Conservation (phyloP, 2,888 invertebrate genomes). For the Sthenelais limicola region DNA sequence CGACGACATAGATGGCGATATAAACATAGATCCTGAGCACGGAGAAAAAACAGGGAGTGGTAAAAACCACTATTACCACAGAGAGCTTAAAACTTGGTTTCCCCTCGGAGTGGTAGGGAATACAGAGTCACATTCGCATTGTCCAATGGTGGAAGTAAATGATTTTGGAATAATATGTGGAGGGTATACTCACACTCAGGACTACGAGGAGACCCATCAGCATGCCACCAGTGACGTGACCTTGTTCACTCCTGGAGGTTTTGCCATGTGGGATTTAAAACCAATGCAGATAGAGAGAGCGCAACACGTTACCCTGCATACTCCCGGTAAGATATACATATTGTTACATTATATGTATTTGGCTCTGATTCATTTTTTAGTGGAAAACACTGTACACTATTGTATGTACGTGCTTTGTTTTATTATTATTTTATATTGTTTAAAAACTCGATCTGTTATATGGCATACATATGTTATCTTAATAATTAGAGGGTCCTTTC, state of each 20-base stretch:
- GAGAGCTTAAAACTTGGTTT: constrained; percentile 44
- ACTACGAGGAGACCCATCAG: constrained; percentile 33
- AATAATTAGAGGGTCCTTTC: too few species aligned
- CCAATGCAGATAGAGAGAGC: constrained; percentile 47
- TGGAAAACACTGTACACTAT: too few species aligned
- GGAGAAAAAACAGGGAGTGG: constrained; percentile 35
- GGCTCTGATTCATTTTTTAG: too few species aligned
- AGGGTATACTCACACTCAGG: constrained; percentile 45
- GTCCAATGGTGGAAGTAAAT: constrained; percentile 48
- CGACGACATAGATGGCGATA: constrained; percentile 11
- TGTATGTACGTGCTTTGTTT: too few species aligned
- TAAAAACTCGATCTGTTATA: too few species aligned
- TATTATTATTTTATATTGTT: too few species aligned
- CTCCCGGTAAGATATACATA: constrained; percentile 3
- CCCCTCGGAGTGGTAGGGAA: constrained; percentile 44
- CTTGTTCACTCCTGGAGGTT: constrained; percentile 43
- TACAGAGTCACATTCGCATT: constrained; percentile 45
- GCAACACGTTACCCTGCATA: constrained; percentile 42
- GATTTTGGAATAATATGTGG: constrained; percentile 46
- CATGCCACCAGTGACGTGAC: constrained; percentile 49
- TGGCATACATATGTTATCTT: too few species aligned
- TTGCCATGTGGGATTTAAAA: constrained; percentile 49
- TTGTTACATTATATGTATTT: too few species aligned
- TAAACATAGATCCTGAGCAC: neutral
- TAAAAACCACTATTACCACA: constrained; percentile 46